Evolutionary conservation across 2,797 vertebrate species (phyloP).

Genomic region (Anas flavirostris): DNA sequence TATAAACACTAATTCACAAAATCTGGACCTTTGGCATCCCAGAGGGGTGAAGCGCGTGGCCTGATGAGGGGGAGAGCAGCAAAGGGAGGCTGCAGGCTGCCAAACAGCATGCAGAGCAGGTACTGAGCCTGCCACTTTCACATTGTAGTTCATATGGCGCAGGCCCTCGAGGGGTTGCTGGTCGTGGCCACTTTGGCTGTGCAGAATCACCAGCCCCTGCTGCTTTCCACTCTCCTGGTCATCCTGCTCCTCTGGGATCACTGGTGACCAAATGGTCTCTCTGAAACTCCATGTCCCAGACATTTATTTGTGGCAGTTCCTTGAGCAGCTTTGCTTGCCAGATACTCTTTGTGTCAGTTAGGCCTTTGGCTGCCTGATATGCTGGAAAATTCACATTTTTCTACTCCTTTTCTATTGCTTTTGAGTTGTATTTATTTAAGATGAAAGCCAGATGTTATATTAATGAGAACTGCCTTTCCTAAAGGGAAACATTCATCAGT

Average conservation of each 20-base stretch:
- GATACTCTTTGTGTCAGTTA: conserved; percentile 52
- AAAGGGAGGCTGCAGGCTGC: neutral
- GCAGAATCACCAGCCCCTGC: neutral
- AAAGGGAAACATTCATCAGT: conserved; percentile 75
- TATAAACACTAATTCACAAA: neutral
- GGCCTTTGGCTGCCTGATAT: conserved; percentile 49
- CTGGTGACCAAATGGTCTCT: neutral
- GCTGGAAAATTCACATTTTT: conserved; percentile 41
- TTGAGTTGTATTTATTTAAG: conserved; percentile 62
- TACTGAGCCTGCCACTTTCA: neutral
- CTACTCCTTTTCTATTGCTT: conserved; percentile 35
- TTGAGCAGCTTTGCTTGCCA: neutral
- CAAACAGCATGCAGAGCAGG: accelerated
- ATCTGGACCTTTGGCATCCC: neutral
- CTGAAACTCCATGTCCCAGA: neutral
- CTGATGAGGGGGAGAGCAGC: neutral
- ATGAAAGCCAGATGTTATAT: conserved; percentile 79
- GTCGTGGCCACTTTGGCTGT: neutral
- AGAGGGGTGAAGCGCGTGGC: accelerated
- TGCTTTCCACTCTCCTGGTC: neutral
- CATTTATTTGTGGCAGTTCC: neutral
- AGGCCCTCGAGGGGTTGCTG: neutral
- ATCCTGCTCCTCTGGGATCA: neutral
- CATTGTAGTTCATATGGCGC: neutral
- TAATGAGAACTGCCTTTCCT: conserved; percentile 69